A percentile compares a stretch with the other conserved stretches of the same genome.
Conservation (phyloP, 2,797 vertebrate genomes). For the Hydrophis major region DNA sequence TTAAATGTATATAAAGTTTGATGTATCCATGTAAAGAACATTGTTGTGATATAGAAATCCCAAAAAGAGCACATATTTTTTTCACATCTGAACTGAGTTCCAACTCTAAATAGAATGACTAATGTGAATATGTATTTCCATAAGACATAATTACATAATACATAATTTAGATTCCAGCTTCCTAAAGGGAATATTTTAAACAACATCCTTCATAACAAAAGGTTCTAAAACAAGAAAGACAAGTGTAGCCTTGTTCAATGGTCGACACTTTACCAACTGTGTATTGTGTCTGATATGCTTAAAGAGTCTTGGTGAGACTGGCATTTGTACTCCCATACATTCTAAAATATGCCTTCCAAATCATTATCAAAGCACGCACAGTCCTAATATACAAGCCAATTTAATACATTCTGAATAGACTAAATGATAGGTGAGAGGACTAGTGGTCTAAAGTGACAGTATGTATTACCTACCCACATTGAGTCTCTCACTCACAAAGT, state of each 20-base stretch:
- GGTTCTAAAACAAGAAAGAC: not conserved
- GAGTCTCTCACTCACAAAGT: not conserved
- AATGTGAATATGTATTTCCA: not conserved
- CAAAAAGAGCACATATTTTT: not conserved
- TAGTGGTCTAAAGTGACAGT: not conserved
- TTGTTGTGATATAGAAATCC: not conserved
- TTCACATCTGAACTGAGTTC: not conserved
- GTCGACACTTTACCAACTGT: not conserved
- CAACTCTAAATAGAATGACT: not conserved
- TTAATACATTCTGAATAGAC: not conserved
- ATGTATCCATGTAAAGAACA: not conserved
- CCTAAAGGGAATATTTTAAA: not conserved
- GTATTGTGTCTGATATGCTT: not conserved
- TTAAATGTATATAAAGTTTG: not conserved
- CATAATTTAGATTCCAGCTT: not conserved
- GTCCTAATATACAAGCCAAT: not conserved
- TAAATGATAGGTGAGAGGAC: not conserved
- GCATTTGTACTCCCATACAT: not conserved
- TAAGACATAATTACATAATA: not conserved
- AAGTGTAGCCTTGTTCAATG: not conserved
- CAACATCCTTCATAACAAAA: not conserved
- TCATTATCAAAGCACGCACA: not conserved
- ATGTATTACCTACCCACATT: not conserved
- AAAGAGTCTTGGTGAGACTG: not conserved
- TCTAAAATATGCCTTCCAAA: not conserved